Evolutionary conservation across 2,113 vertebrate genomes (phyloP).

Genomic region (Leiothrix lutea): DNA sequence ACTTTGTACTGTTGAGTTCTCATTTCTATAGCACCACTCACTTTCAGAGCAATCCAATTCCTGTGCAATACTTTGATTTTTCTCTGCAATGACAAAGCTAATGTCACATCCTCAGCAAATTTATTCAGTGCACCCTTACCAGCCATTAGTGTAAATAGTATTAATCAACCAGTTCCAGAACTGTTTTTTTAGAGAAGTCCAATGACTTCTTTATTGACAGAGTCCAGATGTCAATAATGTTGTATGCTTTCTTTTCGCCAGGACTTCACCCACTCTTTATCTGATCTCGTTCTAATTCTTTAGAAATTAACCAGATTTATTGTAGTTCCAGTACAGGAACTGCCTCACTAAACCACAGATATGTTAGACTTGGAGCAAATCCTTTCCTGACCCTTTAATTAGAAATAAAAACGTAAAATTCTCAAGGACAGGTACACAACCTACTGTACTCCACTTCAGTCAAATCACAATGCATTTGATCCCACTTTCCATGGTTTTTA

Average conservation of each 20-base stretch:
- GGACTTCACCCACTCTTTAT: neutral
- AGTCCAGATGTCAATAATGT: neutral
- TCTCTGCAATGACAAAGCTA: neutral
- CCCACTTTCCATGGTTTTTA: neutral
- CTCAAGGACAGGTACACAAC: neutral
- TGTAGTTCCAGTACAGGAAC: neutral
- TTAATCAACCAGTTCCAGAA: neutral
- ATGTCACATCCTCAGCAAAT: conserved; percentile 1
- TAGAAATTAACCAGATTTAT: neutral
- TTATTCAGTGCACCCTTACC: neutral
- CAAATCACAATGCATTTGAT: neutral
- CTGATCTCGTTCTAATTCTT: neutral
- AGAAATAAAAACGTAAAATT: neutral
- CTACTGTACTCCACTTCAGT: neutral
- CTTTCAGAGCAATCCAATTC: neutral
- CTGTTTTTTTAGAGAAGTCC: neutral
- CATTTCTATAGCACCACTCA: conserved; percentile 2
- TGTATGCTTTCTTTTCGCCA: neutral
- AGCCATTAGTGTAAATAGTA: neutral
- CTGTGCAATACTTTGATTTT: neutral
- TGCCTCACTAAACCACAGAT: neutral
- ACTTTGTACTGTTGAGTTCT: conserved; percentile 15
- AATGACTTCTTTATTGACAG: neutral
- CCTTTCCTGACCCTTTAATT: neutral
- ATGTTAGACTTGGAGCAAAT: neutral